Percentiles rank a stretch among this genome's conserved stretches.
Evolutionary conservation across 2,888 invertebrate genomes (phyloP).

Genomic region (Tholera decimalis): DNA sequence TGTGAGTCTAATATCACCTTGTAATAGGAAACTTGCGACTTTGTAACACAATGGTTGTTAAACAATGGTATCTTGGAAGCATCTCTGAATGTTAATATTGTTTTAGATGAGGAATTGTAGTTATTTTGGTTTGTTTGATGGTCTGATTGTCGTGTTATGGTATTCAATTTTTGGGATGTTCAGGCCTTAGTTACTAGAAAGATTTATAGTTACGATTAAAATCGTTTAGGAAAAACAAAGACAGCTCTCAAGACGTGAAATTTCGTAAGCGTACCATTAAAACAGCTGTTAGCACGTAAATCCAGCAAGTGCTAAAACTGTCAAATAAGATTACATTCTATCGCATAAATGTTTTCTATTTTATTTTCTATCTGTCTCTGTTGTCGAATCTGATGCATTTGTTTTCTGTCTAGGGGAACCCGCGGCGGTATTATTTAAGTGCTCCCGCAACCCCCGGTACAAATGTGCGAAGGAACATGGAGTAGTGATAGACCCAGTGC

Average conservation of each 20-base stretch:
- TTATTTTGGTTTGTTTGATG: slow-evolving; percentile 52
- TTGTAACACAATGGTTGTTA: slow-evolving; percentile 60
- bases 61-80: slow-evolving; percentile 64
- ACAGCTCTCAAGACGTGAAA: background rate
- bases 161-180: slow-evolving; percentile 18
- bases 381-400: too few relatives aligned
- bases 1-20: slow-evolving; percentile 67
- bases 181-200: background rate
- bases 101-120: slow-evolving; percentile 62
- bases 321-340: too few relatives aligned
- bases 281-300: too few relatives aligned
- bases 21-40: slow-evolving; percentile 65
- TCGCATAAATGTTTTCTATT: too few relatives aligned
- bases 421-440: too few relatives aligned
- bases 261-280: too few relatives aligned
- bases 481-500: too few relatives aligned
- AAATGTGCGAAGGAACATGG: too few relatives aligned
- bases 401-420: too few relatives aligned
- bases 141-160: slow-evolving; percentile 55
- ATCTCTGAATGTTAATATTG: slow-evolving; percentile 64
- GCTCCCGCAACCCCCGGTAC: too few relatives aligned
- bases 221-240: slow-evolving; percentile 1
- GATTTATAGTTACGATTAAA: background rate
- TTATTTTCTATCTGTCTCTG: too few relatives aligned
- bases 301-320: too few relatives aligned